Conservation (phyloP, 92 coral and sea anemone species). For the Heliopora coerulea region DNA sequence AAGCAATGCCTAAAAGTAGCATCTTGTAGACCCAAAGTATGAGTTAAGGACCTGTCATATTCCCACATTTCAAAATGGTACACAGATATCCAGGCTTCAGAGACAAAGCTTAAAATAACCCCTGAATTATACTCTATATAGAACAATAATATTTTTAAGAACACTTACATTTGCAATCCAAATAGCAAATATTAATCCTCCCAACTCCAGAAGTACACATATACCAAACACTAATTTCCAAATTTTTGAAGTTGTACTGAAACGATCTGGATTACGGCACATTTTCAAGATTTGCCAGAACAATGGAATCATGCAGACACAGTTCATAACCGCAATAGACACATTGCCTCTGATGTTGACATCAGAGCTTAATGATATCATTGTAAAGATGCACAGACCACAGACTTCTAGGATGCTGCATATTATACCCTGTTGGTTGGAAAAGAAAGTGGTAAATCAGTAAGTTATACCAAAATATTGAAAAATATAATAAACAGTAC, state of each 20-base stretch:
- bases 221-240: conserved; percentile 18
- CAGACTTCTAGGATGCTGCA: conserved; percentile 69
- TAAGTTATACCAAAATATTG: conserved; percentile 16
- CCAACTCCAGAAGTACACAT: conserved; percentile 55
- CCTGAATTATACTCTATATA: no score
- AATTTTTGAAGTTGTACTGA: not conserved
- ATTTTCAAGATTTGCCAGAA: conserved; percentile 63
- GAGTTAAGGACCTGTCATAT: no score
- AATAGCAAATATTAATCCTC: conserved; percentile 53
- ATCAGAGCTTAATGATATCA: conserved; percentile 51
- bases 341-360: conserved; percentile 43
- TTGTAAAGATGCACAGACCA: conserved; percentile 67
- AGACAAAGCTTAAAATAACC: no score
- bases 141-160: no score
- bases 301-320: conserved; percentile 64
- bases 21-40: no score
- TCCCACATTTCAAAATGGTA: no score
- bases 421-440: conserved; percentile 66
- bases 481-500: not conserved
- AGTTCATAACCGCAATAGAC: conserved; percentile 75
- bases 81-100: no score
- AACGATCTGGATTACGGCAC: not conserved
- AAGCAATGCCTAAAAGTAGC: no score
- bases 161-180: conserved; percentile 45
- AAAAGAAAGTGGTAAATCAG: no score